These are phyloP conservation scores for Hyppa rectilinea DNA, from an alignment of 2,888 invertebrate genomes.

Conservation along the genomic window DNA sequence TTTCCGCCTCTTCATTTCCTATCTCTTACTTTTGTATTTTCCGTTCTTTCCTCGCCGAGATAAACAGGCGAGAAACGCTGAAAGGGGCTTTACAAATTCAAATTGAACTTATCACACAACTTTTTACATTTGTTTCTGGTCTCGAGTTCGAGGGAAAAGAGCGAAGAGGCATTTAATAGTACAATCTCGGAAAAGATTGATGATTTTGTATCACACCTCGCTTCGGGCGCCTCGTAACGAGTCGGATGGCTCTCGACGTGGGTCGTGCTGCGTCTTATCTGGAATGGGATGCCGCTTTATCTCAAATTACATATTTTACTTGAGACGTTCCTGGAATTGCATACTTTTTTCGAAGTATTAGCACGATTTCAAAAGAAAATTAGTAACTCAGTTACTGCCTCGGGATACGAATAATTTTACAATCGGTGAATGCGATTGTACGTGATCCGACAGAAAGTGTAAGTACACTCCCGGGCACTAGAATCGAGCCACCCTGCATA, in stretches of 20 bases:
- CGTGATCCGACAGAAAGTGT: not conserved
- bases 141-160: constrained; percentile 89
- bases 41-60: constrained; percentile 88
- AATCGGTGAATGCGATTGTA: constrained; percentile 3
- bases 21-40: constrained; percentile 91
- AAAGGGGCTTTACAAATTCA: constrained; percentile 91
- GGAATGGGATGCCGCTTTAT: constrained; percentile 90
- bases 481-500: no score
- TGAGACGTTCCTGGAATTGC: constrained; percentile 84
- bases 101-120: constrained; percentile 91
- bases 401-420: constrained; percentile 9
- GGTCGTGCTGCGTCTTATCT: constrained; percentile 89
- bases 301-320: constrained; percentile 91
- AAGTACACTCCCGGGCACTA: no score
- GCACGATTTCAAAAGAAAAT: constrained; percentile 71
- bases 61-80: constrained; percentile 91
- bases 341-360: constrained; percentile 80
- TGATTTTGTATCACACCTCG: constrained; percentile 91
- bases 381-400: constrained; percentile 42
- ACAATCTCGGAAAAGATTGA: constrained; percentile 90
- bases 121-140: constrained; percentile 91
- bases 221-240: constrained; percentile 90
- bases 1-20: constrained; percentile 91
- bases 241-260: constrained; percentile 88
- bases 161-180: constrained; percentile 91